These are phyloP conservation scores for Orthosia incerta DNA, from an alignment of 2,888 invertebrate species.

Conservation along the genomic window DNA sequence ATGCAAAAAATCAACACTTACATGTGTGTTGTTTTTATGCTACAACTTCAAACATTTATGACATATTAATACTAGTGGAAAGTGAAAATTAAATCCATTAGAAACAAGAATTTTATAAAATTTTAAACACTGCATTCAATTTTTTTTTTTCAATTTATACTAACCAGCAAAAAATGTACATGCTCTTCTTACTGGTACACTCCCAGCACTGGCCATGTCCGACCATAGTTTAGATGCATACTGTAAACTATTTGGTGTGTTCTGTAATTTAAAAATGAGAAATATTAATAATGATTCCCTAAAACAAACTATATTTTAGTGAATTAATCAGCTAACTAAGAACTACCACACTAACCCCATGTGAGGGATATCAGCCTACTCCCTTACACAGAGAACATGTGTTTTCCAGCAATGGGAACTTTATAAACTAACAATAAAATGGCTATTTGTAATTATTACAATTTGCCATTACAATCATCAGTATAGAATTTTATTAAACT, in stretches of 20 bases:
- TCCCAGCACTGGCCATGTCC: constrained; percentile 90
- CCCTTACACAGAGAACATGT: no score
- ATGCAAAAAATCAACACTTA: background rate
- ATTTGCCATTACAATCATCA: no score
- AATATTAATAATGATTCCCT: background rate
- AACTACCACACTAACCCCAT: no score
- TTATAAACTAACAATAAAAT: background rate
- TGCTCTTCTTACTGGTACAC: constrained; percentile 91
- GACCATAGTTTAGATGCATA: constrained; percentile 92
- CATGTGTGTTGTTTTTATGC: no score
- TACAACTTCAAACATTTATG: background rate
- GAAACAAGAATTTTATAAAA: no score
- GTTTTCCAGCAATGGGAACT: background rate
- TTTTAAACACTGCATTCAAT: no score
- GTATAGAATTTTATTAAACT: no score
- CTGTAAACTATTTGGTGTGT: constrained; percentile 92
- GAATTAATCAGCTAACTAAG: no score
- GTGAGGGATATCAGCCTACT: no score
- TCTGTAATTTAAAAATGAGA: constrained; percentile 87
- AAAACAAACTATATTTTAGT: no score
- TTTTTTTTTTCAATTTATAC: constrained; percentile 36
- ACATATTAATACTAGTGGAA: background rate
- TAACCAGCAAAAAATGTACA: constrained; percentile 92
- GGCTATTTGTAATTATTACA: background rate
- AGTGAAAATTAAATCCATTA: no score